Conservation (phyloP, 2,797 vertebrate genomes). For the Thalassophryne amazonica region DNA sequence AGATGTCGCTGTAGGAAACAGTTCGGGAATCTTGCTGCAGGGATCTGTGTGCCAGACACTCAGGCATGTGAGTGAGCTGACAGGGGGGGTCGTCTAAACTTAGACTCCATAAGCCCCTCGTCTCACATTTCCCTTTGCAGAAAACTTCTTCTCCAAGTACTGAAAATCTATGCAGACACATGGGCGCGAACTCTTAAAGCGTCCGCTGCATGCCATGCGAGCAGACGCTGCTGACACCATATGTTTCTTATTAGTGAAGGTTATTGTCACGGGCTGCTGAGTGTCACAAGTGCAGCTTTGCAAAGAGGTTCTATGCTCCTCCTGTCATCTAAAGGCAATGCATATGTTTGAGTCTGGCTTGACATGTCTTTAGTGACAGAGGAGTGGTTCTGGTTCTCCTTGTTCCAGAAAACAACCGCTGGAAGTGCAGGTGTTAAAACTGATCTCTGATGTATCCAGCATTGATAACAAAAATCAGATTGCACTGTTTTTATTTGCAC, state of each 20-base stretch:
- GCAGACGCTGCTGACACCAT: constrained; percentile 33
- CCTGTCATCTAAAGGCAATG: constrained; percentile 7
- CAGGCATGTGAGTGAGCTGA: constrained; percentile 59
- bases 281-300: constrained; percentile 40
- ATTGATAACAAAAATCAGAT: background rate
- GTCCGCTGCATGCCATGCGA: constrained; percentile 5
- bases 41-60: constrained; percentile 43
- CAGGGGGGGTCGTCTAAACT: constrained; percentile 75
- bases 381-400: background rate
- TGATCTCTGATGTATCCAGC: background rate
- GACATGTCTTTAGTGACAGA: constrained; percentile 3
- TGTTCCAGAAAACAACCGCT: constrained; percentile 7
- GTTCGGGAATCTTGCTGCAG: constrained; percentile 63
- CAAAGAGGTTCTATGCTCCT: too few species aligned
- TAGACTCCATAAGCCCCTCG: constrained; percentile 60
- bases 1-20: constrained; percentile 22
- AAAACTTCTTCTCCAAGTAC: constrained; percentile 33
- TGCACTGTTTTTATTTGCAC: background rate
- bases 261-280: constrained; percentile 48
- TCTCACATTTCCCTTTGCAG: constrained; percentile 68
- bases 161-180: constrained; percentile 11
- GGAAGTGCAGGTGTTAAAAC: constrained; percentile 20
- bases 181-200: constrained; percentile 1
- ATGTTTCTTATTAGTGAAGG: constrained; percentile 48
- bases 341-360: background rate